A percentile compares a stretch with the other conserved stretches of the same genome.
Evolutionary conservation across 2,888 invertebrate species (phyloP).

Genomic region (Argynnis bischoffii): DNA sequence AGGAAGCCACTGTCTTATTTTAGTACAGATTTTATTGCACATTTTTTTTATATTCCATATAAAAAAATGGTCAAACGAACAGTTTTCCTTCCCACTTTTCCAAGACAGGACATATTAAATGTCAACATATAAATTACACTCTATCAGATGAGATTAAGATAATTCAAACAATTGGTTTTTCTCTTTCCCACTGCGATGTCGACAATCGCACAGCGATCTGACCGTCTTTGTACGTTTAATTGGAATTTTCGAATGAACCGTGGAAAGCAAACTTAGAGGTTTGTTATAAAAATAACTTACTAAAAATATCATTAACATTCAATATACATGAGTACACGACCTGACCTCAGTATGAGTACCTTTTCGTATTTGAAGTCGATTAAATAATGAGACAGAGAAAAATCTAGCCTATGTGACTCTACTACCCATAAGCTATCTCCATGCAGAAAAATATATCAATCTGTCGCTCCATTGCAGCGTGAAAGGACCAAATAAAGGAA

Average conservation of each 20-base stretch:
- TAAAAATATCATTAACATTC: neutral
- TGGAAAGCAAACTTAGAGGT: conserved; percentile 12
- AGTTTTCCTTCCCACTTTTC: neutral
- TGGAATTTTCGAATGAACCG: conserved; percentile 20
- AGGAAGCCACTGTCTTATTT: no score
- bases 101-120: conserved; percentile 7
- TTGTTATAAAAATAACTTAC: neutral
- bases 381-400: no score
- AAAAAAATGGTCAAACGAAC: neutral
- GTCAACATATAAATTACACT: conserved; percentile 19
- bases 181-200: conserved; percentile 22
- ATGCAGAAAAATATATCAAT: no score
- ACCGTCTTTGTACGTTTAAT: conserved; percentile 25
- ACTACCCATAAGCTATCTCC: no score
- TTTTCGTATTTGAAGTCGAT: no score
- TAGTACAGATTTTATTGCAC: no score
- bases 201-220: conserved; percentile 17
- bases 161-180: conserved; percentile 24
- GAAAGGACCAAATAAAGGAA: no score
- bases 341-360: no score
- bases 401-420: no score
- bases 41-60: neutral
- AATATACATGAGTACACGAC: no score
- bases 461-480: no score
- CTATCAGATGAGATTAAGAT: conserved; percentile 25